Percentiles rank a stretch among this genome's conserved stretches.
phyloP scores from a whole-genome alignment of 2,113 vertebrate species.

The Felis chaus region DNA sequence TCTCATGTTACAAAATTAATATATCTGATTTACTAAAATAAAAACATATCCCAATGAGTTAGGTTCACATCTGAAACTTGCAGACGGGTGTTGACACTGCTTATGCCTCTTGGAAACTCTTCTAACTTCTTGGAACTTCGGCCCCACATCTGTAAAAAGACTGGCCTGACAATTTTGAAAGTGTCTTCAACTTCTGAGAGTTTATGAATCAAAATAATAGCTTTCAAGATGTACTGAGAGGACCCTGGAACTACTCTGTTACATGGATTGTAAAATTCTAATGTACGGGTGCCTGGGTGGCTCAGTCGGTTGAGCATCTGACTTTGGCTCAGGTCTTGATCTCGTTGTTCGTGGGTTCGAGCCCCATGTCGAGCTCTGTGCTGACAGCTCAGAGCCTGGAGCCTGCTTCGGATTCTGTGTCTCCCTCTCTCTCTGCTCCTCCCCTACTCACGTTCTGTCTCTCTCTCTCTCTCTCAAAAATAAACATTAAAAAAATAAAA shows the following conservation, averaged over 20 bases:
- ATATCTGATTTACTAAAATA: slow-evolving; percentile 74
- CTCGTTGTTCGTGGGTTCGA: too few relatives aligned
- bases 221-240: neutral
- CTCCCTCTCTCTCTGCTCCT: too few relatives aligned
- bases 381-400: too few relatives aligned
- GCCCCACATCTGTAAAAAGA: neutral
- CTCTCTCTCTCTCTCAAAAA: too few relatives aligned
- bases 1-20: slow-evolving; percentile 69
- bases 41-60: slow-evolving; percentile 65
- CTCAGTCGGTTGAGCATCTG: too few relatives aligned
- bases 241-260: neutral
- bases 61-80: slow-evolving; percentile 22
- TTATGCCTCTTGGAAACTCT: neutral
- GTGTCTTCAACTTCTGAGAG: neutral
- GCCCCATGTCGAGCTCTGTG: too few relatives aligned
- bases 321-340: too few relatives aligned
- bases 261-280: neutral
- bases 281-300: neutral
- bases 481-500: neutral
- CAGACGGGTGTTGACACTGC: neutral
- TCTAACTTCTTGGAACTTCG: neutral
- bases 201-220: neutral
- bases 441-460: too few relatives aligned
- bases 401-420: too few relatives aligned
- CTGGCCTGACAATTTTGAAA: neutral